These are phyloP conservation scores for Trochalopteron elliotii DNA, from an alignment of 2,113 vertebrate genomes.

Conservation along the genomic window DNA sequence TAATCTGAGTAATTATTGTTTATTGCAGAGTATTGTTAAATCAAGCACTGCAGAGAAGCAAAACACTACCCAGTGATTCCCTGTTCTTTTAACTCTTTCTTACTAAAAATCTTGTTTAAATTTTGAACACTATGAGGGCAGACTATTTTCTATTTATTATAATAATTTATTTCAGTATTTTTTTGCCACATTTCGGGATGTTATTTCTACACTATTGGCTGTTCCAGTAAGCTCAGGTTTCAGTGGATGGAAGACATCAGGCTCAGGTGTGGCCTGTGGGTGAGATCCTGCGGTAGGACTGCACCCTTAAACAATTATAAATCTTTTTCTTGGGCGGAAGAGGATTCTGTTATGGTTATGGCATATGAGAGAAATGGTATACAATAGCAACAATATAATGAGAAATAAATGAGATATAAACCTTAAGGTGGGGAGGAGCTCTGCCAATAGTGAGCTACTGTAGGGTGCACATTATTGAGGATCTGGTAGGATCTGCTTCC, in stretches of 20 bases:
- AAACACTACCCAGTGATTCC: background rate
- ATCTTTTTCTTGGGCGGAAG: background rate
- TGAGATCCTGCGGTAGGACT: background rate
- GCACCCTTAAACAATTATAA: background rate
- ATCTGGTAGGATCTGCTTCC: too few relatives aligned
- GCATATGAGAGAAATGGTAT: too few relatives aligned
- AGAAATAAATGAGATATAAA: background rate
- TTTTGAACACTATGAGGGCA: background rate
- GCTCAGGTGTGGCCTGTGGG: fast-evolving
- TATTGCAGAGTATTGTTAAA: background rate
- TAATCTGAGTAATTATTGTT: background rate
- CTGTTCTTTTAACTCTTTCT: background rate
- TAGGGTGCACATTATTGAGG: too few relatives aligned
- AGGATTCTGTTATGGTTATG: background rate
- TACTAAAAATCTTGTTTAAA: background rate
- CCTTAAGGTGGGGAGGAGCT: background rate
- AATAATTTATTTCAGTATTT: background rate
- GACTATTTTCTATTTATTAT: background rate
- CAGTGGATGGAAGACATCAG: background rate
- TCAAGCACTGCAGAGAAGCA: background rate
- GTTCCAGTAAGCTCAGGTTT: background rate
- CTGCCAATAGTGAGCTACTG: too few relatives aligned
- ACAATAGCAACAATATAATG: background rate
- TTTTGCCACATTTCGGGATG: background rate
- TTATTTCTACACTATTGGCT: background rate